Evolutionary conservation across 2,797 vertebrate species (phyloP).

Genomic region (Falco columbarius): DNA sequence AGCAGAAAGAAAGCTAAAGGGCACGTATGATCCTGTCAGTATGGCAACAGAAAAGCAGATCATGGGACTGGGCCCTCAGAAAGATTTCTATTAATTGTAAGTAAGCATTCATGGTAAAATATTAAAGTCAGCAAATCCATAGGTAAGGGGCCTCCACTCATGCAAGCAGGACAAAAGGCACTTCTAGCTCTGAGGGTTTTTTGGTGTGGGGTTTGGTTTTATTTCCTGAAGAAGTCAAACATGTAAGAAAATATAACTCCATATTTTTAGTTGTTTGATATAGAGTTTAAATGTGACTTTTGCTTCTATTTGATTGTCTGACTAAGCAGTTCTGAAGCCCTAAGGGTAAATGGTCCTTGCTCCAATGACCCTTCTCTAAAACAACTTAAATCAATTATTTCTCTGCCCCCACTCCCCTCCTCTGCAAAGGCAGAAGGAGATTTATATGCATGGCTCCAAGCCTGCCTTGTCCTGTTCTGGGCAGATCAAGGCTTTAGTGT

Average conservation of each 20-base stretch:
- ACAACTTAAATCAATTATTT: slow-evolving; percentile 2
- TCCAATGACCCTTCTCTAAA: slow-evolving; percentile 16
- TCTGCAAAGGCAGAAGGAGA: not conserved
- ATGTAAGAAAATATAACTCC: not conserved
- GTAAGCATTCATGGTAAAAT: not conserved
- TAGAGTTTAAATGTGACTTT: not conserved
- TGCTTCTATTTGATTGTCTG: not conserved
- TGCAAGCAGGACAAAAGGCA: not conserved
- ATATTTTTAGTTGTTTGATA: not conserved
- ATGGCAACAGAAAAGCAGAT: not conserved
- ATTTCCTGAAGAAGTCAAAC: not conserved
- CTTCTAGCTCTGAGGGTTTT: not conserved
- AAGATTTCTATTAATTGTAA: not conserved
- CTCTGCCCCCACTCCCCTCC: rapidly evolving
- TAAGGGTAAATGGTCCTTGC: not conserved
- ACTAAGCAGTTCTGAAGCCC: not conserved
- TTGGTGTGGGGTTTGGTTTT: not conserved
- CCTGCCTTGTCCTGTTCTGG: not conserved
- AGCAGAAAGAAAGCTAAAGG: not conserved
- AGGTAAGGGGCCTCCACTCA: not conserved
- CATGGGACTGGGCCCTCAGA: not conserved
- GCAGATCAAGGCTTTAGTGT: not conserved
- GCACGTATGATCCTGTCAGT: not conserved
- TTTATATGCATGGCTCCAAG: not conserved
- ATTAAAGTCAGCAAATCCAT: not conserved